Evolutionary conservation across 1,140 invertebrate genomes (phyloP), one percentile per base, ranked within the genome.

Genomic region (Saxidomus purpurata): DNA sequence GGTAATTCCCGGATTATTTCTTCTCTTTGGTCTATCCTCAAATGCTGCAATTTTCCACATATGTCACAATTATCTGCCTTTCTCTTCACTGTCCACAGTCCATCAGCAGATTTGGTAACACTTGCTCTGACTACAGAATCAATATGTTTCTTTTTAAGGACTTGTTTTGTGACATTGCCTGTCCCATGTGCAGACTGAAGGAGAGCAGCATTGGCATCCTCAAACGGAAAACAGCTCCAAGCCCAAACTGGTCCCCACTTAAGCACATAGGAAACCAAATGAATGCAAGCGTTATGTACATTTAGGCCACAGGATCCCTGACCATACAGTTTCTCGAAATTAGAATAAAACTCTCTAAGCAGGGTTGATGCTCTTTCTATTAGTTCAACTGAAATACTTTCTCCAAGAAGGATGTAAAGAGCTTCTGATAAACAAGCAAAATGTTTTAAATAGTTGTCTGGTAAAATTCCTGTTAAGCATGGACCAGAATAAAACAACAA

Each of bases 171-270:
- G 6, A 89, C 91, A 89, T 67, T 67, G 38, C 89, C 91, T n/a
- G 89, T 90, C 22, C 91, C 89, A 90, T 90, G 91, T 25, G 89
- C 89, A 34, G 91, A 61, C 47, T 89, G 63, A 28, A 91, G 63
- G 15, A 91, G 59, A n/a, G 28, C 28, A 34, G 90, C 82, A 77
- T 91, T 87, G 4, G 55, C 40, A 79, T 90, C 89, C 36, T 87
- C 89, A 90, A 90, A 90, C 19, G 85, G 43, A 52, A 91, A 91
- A 43, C 90, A 91, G 31, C 90, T 91, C 86, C 86, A 91, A 34
- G 43, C 59, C 90, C 87, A 91, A 3, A 91, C 13, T n/a, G 84
- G 84, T 17, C 84, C 67, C 15, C 3, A 47, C 28, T 76, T 49
- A 25, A 4, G 74, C 22, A 77, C 69, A 76, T 55, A 86, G 17